Conservation (phyloP, 2,113 vertebrate genomes). For the Parotia lawesii region DNA sequence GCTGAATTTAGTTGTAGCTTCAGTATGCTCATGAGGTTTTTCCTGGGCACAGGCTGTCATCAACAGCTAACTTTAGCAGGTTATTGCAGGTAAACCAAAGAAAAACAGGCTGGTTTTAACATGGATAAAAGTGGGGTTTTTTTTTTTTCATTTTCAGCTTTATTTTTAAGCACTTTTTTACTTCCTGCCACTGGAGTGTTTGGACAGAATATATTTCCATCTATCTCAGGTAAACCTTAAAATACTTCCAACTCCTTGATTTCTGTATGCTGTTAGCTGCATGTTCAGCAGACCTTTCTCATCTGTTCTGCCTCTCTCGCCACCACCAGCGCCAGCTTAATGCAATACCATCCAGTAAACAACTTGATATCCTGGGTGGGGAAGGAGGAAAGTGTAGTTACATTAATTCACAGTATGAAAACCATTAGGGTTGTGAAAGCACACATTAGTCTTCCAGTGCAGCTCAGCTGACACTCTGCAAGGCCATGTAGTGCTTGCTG, state of each 20-base stretch:
- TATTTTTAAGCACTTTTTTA: background rate
- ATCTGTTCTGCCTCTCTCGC: background rate
- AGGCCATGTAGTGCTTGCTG: background rate
- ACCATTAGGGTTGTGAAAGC: background rate
- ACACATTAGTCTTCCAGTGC: background rate
- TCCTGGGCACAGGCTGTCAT: background rate
- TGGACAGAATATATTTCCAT: background rate
- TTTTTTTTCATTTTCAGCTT: background rate
- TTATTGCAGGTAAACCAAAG: background rate
- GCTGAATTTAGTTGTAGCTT: background rate
- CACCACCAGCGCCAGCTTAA: background rate
- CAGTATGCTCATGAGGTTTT: background rate
- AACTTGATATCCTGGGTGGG: background rate
- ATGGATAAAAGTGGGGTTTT: rapidly evolving
- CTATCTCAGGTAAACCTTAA: background rate
- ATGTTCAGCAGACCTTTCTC: background rate
- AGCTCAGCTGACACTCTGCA: background rate
- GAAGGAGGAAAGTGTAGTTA: background rate
- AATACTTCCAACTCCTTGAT: background rate
- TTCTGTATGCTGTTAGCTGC: background rate
- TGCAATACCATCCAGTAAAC: background rate
- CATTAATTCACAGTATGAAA: background rate
- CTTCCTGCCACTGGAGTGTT: background rate
- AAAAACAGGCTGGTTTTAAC: background rate
- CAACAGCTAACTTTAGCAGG: background rate